Evolutionary conservation across 2,888 invertebrate species (phyloP).

Genomic region (Hyles lineata): DNA sequence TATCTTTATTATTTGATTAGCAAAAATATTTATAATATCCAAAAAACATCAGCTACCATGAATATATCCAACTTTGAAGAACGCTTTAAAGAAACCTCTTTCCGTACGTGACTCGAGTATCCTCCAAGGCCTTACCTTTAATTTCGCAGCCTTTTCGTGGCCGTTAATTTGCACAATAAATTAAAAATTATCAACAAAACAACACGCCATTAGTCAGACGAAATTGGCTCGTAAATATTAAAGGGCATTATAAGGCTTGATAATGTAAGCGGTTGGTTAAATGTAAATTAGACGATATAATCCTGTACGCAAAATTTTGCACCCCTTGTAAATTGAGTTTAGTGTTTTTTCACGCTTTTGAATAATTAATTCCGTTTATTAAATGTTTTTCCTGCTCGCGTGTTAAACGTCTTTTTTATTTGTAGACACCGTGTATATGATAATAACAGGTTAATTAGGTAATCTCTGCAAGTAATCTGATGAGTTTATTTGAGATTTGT

Average conservation of each 20-base stretch:
- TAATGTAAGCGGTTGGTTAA: constrained; percentile 57
- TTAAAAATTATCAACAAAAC: constrained; percentile 59
- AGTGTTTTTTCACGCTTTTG: constrained; percentile 24
- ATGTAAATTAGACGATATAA: constrained; percentile 55
- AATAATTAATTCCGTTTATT: constrained; percentile 30
- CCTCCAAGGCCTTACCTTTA: constrained; percentile 39
- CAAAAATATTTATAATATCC: not conserved
- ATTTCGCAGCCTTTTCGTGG: constrained; percentile 42
- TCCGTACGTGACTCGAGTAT: constrained; percentile 38
- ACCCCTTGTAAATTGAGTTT: constrained; percentile 33
- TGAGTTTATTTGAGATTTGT: not conserved
- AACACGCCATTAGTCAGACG: constrained; percentile 55
- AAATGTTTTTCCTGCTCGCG: constrained; percentile 21
- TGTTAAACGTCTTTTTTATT: constrained; percentile 9
- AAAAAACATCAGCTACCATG: not conserved
- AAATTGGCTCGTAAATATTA: constrained; percentile 70
- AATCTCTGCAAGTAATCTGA: not conserved
- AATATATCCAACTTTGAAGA: not conserved
- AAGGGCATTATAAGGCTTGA: constrained; percentile 55
- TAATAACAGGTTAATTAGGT: not conserved
- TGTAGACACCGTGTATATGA: not conserved
- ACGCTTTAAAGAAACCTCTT: not conserved
- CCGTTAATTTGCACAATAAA: constrained; percentile 54
- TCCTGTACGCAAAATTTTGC: constrained; percentile 48
- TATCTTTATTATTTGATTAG: too few relatives aligned